phyloP scores from a whole-genome alignment of 1,140 invertebrate species.

The Drosophila malerkotliana region DNA sequence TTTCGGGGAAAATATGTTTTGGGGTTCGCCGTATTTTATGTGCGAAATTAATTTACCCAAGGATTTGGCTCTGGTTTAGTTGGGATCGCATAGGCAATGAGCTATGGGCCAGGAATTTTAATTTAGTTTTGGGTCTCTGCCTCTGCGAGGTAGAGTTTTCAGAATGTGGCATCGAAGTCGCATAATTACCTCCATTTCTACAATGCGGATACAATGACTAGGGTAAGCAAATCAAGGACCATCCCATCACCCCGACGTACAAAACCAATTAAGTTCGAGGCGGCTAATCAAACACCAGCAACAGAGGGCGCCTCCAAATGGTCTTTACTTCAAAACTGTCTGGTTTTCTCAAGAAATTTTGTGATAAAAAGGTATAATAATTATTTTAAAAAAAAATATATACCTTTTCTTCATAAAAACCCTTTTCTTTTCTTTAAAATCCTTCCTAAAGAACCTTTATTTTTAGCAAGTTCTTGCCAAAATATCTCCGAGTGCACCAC shows the following conservation, averaged over 20 bases:
- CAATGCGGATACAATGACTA: slow-evolving; percentile 56
- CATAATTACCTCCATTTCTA: slow-evolving; percentile 39
- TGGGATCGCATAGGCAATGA: slow-evolving; percentile 42
- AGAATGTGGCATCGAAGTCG: slow-evolving; percentile 9
- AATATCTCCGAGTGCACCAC: not conserved
- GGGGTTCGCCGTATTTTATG: slow-evolving; percentile 43
- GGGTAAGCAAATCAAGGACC: slow-evolving; percentile 40
- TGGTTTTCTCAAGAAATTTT: too few relatives aligned
- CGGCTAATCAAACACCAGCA: slow-evolving; percentile 57
- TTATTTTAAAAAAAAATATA: not conserved
- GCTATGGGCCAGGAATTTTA: slow-evolving; percentile 26
- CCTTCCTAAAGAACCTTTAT: too few relatives aligned
- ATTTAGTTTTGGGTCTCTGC: slow-evolving; percentile 31
- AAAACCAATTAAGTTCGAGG: slow-evolving; percentile 53
- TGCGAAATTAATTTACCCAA: slow-evolving; percentile 41
- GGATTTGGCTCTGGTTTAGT: slow-evolving; percentile 43
- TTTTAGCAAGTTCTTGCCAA: too few relatives aligned
- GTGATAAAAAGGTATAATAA: too few relatives aligned
- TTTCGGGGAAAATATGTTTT: slow-evolving; percentile 31
- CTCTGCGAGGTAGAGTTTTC: not conserved
- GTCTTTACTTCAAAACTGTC: slow-evolving; percentile 12
- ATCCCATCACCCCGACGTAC: slow-evolving; percentile 19
- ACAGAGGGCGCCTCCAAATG: slow-evolving; percentile 32
- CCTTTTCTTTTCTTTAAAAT: too few relatives aligned
- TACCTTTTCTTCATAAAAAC: too few relatives aligned